Conservation (phyloP, 2,113 vertebrate species). For the Neoarius graeffei region DNA sequence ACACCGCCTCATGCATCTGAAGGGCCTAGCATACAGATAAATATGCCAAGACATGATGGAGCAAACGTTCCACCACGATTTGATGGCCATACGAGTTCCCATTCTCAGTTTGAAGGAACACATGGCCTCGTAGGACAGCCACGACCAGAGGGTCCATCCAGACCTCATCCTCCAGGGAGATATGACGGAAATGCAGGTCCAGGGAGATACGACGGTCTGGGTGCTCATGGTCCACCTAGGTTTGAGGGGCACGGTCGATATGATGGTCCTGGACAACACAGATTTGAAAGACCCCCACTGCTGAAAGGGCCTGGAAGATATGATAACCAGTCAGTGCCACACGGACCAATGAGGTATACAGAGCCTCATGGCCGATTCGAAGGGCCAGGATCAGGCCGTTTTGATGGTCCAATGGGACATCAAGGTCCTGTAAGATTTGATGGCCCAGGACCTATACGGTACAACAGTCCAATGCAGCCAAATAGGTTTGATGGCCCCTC, state of each 20-base stretch:
- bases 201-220: slow-evolving; percentile 60
- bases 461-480: slow-evolving; percentile 70
- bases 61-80: slow-evolving; percentile 62
- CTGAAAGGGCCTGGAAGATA: slow-evolving; percentile 69
- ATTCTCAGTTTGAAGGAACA: slow-evolving; percentile 61
- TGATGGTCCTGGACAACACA: slow-evolving; percentile 54
- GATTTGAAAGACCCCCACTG: slow-evolving; percentile 65
- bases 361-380: slow-evolving; percentile 70
- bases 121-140: slow-evolving; percentile 55
- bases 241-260: slow-evolving; percentile 59
- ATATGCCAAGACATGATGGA: slow-evolving; percentile 48
- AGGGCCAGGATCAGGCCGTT: slow-evolving; percentile 65
- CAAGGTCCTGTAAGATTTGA: slow-evolving; percentile 65
- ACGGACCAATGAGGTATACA: slow-evolving; percentile 67
- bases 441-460: slow-evolving; percentile 57
- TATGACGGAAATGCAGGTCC: slow-evolving; percentile 78
- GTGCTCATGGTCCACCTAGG: slow-evolving; percentile 51
- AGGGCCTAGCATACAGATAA: slow-evolving; percentile 10
- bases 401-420: slow-evolving; percentile 79
- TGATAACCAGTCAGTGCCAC: slow-evolving; percentile 70
- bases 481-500: slow-evolving; percentile 78
- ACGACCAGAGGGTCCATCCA: slow-evolving; percentile 50
- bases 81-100: slow-evolving; percentile 72
- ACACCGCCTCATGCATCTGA: slow-evolving; percentile 66
- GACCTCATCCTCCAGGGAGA: slow-evolving; percentile 64